A percentile compares a stretch with the other conserved stretches of the same genome.
phyloP scores from a whole-genome alignment of 2,797 vertebrate genomes.

The Brachymystax lenok region DNA sequence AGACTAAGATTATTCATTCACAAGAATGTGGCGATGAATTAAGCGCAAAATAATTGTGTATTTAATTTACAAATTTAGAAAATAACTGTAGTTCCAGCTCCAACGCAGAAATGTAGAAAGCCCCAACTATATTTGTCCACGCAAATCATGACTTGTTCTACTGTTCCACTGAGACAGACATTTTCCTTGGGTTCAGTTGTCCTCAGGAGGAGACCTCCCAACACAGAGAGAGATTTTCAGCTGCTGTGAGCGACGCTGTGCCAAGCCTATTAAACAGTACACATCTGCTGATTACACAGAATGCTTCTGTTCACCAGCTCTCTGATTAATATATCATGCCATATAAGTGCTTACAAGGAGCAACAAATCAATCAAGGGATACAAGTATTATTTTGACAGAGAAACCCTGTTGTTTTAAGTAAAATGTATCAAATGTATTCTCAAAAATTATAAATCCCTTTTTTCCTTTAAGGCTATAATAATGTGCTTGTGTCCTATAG shows the following conservation, averaged over 20 bases:
- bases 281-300: constrained; percentile 12
- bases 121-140: constrained; percentile 8
- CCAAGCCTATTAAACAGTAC: constrained; percentile 6
- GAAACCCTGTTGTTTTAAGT: neutral
- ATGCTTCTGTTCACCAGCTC: constrained; percentile 10
- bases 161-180: constrained; percentile 51
- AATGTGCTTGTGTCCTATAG: neutral
- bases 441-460: neutral
- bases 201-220: neutral
- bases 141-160: constrained; percentile 5
- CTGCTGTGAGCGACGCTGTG: neutral
- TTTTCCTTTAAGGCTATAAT: neutral
- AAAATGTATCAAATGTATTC: neutral
- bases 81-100: neutral
- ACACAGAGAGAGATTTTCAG: constrained; percentile 51
- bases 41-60: neutral
- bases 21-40: neutral
- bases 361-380: constrained; percentile 38
- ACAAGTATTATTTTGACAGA: constrained; percentile 58
- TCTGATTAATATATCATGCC: constrained; percentile 60
- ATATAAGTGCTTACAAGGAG: neutral
- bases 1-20: neutral
- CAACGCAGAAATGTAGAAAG: constrained; percentile 34
- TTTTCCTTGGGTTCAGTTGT: neutral
- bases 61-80: neutral